phyloP scores from a whole-genome alignment of 2,113 vertebrate genomes.

The Gobiocypris rarus region DNA sequence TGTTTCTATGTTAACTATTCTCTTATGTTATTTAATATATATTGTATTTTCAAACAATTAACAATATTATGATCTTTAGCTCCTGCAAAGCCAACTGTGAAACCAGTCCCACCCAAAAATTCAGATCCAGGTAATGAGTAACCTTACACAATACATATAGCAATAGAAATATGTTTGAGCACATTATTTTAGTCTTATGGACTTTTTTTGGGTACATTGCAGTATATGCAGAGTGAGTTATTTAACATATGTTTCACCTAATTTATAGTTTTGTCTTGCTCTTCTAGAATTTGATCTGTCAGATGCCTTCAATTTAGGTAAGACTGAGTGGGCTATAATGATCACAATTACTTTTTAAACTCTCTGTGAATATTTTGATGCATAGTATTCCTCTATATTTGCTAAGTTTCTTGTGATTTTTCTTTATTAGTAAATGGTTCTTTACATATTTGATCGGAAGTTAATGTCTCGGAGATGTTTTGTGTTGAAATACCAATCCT shows the following conservation, averaged over 20 bases:
- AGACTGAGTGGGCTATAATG: background rate
- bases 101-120: slow-evolving; percentile 20
- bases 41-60: background rate
- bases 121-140: background rate
- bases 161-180: background rate
- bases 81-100: background rate
- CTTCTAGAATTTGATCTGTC: slow-evolving; percentile 35
- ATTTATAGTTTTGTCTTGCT: background rate
- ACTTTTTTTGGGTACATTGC: background rate
- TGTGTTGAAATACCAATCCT: too few relatives aligned
- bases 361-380: too few relatives aligned
- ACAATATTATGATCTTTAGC: background rate
- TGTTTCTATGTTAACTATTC: background rate
- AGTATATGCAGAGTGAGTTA: background rate
- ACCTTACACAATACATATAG: too few relatives aligned
- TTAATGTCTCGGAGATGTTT: too few relatives aligned
- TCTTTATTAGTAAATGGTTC: too few relatives aligned
- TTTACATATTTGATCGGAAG: too few relatives aligned
- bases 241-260: background rate
- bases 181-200: background rate
- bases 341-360: too few relatives aligned
- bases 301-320: slow-evolving; percentile 50
- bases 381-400: too few relatives aligned
- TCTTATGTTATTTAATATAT: background rate
- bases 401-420: too few relatives aligned